phyloP scores from a whole-genome alignment of 2,888 invertebrate genomes.

The Tridacna gigas region DNA sequence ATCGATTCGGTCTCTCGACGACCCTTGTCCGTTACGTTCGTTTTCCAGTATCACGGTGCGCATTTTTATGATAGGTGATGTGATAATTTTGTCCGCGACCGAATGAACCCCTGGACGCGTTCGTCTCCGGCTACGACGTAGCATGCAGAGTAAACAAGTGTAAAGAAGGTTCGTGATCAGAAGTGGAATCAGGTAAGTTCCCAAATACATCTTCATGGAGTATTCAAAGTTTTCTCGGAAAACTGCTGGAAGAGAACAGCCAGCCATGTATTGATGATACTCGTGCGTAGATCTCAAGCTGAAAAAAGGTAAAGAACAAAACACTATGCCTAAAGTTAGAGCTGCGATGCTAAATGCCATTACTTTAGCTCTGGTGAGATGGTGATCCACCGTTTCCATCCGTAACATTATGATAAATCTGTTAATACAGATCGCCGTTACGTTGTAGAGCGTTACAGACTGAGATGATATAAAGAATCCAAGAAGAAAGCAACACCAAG shows the following conservation, averaged over 20 bases:
- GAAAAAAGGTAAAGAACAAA: constrained; percentile 9
- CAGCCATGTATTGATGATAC: neutral
- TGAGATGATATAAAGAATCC: constrained; percentile 12
- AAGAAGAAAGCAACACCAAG: neutral
- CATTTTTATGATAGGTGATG: neutral
- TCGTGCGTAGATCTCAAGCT: neutral
- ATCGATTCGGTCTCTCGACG: neutral
- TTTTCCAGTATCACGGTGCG: neutral
- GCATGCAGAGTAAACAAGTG: neutral
- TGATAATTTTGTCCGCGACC: neutral
- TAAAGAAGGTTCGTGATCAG: constrained; percentile 19
- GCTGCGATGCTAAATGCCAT: neutral
- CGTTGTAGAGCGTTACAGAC: constrained; percentile 11
- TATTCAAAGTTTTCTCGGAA: neutral
- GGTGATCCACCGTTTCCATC: neutral
- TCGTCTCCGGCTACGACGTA: neutral
- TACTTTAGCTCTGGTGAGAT: neutral
- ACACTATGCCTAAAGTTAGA: neutral
- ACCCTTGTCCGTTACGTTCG: neutral
- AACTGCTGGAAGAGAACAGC: constrained; percentile 13
- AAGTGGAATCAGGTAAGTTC: constrained; percentile 10
- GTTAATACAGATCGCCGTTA: constrained; percentile 16
- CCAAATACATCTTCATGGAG: constrained; percentile 9
- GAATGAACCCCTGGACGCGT: neutral
- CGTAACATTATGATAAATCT: constrained; percentile 7